A percentile compares a stretch with the other conserved stretches of the same genome.
Evolutionary conservation across 2,797 vertebrate genomes (phyloP).

Genomic region (Enteromius paludinosus): DNA sequence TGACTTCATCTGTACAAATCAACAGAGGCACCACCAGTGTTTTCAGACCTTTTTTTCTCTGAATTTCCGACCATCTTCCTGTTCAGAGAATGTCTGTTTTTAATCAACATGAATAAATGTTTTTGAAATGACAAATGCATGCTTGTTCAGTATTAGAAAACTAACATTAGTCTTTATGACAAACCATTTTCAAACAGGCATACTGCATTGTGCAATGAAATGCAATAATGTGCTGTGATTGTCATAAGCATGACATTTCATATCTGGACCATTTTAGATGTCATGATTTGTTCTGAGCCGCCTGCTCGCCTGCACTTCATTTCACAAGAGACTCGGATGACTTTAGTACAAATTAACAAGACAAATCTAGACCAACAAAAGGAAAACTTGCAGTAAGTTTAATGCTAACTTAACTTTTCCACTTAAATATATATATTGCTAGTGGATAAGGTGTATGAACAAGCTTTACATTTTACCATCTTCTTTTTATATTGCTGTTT

Average conservation of each 20-base stretch:
- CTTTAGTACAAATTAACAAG: background rate
- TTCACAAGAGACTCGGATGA: background rate
- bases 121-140: background rate
- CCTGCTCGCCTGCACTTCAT: background rate
- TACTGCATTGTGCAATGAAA: background rate
- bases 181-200: background rate
- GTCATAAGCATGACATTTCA: background rate
- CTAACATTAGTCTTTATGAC: background rate
- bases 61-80: background rate
- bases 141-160: background rate
- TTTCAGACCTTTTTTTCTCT: background rate
- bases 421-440: background rate
- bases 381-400: background rate
- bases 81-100: background rate
- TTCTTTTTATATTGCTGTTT: background rate
- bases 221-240: background rate
- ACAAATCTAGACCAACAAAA: background rate
- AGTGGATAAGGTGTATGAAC: background rate
- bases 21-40: constrained; percentile 37
- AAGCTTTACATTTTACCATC: background rate
- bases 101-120: background rate
- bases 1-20: constrained; percentile 67
- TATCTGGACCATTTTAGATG: background rate
- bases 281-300: background rate
- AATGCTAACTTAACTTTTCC: background rate